Evolutionary conservation across 2,888 invertebrate genomes (phyloP).

Genomic region (Hedychridium roseum): DNA sequence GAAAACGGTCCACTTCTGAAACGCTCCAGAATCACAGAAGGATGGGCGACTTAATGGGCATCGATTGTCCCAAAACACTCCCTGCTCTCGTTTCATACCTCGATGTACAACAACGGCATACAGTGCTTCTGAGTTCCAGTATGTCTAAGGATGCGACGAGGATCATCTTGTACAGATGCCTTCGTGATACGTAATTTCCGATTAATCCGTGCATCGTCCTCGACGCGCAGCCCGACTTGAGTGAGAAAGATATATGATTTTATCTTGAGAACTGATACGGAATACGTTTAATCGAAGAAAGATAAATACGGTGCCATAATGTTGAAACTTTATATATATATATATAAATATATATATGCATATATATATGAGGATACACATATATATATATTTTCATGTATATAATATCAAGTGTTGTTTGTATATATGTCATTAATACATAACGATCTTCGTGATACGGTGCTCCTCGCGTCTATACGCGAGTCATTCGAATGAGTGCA

Average conservation of each 20-base stretch:
- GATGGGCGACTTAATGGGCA: slow-evolving; percentile 85
- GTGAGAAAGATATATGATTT: too few species aligned
- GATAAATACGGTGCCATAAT: slow-evolving; percentile 61
- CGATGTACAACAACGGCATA: slow-evolving; percentile 50
- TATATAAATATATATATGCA: slow-evolving; percentile 43
- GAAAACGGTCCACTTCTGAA: slow-evolving; percentile 77
- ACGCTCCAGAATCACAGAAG: slow-evolving; percentile 86
- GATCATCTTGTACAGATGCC: too few species aligned
- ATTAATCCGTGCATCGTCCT: too few species aligned
- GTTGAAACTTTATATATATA: slow-evolving; percentile 59
- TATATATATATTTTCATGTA: slow-evolving; percentile 55
- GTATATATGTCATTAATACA: slow-evolving; percentile 60
- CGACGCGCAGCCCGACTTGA: too few species aligned
- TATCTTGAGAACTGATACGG: slow-evolving; percentile 44
- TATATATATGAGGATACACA: too few species aligned
- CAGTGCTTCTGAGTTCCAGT: slow-evolving; percentile 46
- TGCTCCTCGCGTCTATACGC: slow-evolving; percentile 37
- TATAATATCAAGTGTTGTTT: slow-evolving; percentile 63
- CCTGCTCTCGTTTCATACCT: slow-evolving; percentile 41
- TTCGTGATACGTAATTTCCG: too few species aligned
- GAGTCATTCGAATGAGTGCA: slow-evolving; percentile 29
- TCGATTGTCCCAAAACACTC: too few species aligned
- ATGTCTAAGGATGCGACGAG: slow-evolving; percentile 21
- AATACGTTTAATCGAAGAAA: slow-evolving; percentile 44
- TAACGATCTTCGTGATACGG: slow-evolving; percentile 45